Base-by-base conservation (phyloP, 2,888 invertebrate genomes). In the Drosophila ustulata region DNA sequence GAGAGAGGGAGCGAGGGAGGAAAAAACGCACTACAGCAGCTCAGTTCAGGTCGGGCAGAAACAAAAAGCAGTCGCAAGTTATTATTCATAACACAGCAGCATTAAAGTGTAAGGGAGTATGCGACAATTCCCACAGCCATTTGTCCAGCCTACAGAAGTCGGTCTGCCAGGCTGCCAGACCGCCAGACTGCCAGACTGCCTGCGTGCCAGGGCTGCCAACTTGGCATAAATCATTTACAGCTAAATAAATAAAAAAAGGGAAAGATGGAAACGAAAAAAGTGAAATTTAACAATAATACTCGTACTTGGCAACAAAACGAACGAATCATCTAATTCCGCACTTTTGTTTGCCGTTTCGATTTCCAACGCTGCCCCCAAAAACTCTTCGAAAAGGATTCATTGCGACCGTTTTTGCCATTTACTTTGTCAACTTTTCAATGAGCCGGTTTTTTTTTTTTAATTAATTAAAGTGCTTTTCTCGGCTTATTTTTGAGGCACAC, bases 71-170 rank as follows among this genome's bases (percentile, higher is more conserved):
- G 83, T 82, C 79, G 46, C 79, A 81, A 88, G 91, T 90, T 90
- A 90, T 90, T 91, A 91, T 91, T 91, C 91, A 91, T 90, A 90
- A 90, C 90, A 82, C 89, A 89, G 82, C 81, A 87, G 89, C 87
- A 87, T 85, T 84, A 87, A 82, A 87, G 85, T 82, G 80, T 84
- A 79, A 76, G 77, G 88, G 82, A 83, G 88, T 78, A 75, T 89
- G 85, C 89, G 85, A 85, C 89, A 88, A 82, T 89, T 84, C 88
- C 89, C 85, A 87, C 80, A 80, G 82, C 82, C 89, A 89, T 87
- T 88, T 81, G 68, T 68, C 78, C 72, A 53, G 70, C 57, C 70
- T 53, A 25, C 68, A 52, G 66, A 41, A 46, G 55, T 43, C 41
- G 53, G 55, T 18, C 18, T 18, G 18, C 18, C 18, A 18, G 18